Conservation (phyloP, 2,888 invertebrate genomes). For the Drosophila basisetae region DNA sequence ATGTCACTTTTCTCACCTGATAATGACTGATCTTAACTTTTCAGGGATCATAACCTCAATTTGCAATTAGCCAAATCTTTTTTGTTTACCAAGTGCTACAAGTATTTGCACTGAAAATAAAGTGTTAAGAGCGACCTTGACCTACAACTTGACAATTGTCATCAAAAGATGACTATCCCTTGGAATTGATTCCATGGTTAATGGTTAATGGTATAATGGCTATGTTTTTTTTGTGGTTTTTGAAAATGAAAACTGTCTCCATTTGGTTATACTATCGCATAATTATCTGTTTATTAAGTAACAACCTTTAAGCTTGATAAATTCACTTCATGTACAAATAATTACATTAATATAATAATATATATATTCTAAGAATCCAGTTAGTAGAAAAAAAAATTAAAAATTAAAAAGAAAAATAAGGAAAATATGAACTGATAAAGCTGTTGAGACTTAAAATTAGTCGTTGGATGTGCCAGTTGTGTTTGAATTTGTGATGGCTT, state of each 20-base stretch:
- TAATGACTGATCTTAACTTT: background rate
- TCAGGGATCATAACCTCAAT: background rate
- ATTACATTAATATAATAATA: slow-evolving; percentile 20
- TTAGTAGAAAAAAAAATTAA: slow-evolving; percentile 1
- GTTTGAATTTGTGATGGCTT: slow-evolving; percentile 17
- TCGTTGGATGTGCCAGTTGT: slow-evolving; percentile 22
- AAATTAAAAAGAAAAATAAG: slow-evolving; percentile 3
- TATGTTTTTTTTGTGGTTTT: background rate
- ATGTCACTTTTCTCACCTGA: background rate
- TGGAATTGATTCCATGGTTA: background rate
- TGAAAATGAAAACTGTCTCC: background rate
- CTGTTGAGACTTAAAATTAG: slow-evolving; percentile 40
- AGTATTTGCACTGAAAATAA: background rate
- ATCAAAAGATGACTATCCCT: background rate
- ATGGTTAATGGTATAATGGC: too few relatives aligned
- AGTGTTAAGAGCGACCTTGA: background rate
- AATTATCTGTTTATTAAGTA: slow-evolving; percentile 62
- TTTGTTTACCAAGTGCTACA: background rate
- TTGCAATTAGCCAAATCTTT: slow-evolving; percentile 5
- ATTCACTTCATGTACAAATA: slow-evolving; percentile 36
- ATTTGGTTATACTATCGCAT: background rate
- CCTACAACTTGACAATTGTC: background rate
- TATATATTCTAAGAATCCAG: slow-evolving; percentile 6
- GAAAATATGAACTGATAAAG: slow-evolving; percentile 37
- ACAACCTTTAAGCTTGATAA: slow-evolving; percentile 58